Percentiles rank a stretch among this genome's conserved stretches.
Evolutionary conservation across 2,113 vertebrate genomes (phyloP).

Genomic region (Oreochromis niloticus): DNA sequence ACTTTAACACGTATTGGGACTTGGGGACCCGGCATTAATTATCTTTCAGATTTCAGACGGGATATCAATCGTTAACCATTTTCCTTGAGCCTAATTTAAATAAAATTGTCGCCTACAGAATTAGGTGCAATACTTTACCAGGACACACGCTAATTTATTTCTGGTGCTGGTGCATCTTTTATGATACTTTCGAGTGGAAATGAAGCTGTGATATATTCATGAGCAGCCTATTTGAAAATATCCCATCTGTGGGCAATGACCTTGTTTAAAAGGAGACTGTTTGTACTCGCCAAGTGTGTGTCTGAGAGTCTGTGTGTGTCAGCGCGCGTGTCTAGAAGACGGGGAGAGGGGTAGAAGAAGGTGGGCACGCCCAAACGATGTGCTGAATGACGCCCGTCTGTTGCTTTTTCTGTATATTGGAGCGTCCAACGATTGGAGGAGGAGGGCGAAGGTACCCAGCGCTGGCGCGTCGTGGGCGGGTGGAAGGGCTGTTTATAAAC

Average conservation of each 20-base stretch:
- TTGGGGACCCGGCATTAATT: background rate
- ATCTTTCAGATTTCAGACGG: background rate
- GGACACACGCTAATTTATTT: background rate
- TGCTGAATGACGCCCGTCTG: slow-evolving; percentile 62
- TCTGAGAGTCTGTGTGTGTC: background rate
- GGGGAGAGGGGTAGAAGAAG: slow-evolving; percentile 1
- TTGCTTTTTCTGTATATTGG: slow-evolving; percentile 51
- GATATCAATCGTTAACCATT: background rate
- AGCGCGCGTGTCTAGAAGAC: background rate
- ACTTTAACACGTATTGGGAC: background rate
- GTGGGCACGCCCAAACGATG: slow-evolving; percentile 48
- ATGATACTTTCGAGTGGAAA: background rate
- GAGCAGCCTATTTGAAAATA: slow-evolving; percentile 15
- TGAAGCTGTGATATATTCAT: background rate
- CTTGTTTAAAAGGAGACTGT: slow-evolving; percentile 37
- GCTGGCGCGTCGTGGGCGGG: slow-evolving; percentile 64
- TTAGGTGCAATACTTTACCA: background rate
- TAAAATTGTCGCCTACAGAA: background rate
- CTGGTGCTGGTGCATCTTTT: background rate
- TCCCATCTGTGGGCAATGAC: slow-evolving; percentile 40
- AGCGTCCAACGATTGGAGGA: slow-evolving; percentile 66
- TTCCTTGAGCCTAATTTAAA: background rate
- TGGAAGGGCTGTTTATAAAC: slow-evolving; percentile 69
- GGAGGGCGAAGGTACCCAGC: slow-evolving; percentile 30
- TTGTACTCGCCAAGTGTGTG: background rate